phyloP scores from a whole-genome alignment of 2,888 invertebrate species.

The Bombylius major region DNA sequence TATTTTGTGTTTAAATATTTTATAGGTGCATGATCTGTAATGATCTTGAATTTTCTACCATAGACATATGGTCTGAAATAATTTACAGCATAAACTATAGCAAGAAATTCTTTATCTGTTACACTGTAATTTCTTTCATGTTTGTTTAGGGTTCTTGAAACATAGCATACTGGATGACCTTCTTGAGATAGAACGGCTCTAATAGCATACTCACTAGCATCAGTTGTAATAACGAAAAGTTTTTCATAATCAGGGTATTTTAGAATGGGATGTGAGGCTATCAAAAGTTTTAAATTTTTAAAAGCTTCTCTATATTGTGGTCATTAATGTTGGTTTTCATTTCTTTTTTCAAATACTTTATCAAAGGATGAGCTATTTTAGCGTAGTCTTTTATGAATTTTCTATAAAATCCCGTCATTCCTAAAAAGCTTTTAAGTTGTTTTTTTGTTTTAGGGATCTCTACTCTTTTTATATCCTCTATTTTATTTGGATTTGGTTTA shows the following conservation, averaged over 20 bases:
- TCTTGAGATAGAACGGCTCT: constrained; percentile 10
- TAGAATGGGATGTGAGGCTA: constrained; percentile 1
- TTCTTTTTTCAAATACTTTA: background rate
- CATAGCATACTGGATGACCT: background rate
- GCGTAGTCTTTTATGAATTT: constrained; percentile 9
- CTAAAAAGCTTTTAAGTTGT: background rate
- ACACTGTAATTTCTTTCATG: background rate
- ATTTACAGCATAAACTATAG: background rate
- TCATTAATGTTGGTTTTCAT: background rate
- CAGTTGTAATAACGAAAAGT: constrained; percentile 3
- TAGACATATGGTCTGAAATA: constrained; percentile 7
- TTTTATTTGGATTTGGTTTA: no score
- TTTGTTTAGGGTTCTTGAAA: background rate
- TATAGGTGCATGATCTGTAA: constrained; percentile 2
- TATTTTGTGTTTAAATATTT: constrained; percentile 7
- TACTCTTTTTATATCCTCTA: no score
- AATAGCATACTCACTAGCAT: constrained; percentile 5
- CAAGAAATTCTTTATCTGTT: background rate
- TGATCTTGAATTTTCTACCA: background rate
- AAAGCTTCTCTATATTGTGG: constrained; percentile 6
- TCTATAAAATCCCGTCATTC: background rate
- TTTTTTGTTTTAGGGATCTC: no score
- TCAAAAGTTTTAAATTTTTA: constrained; percentile 3
- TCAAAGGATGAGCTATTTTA: background rate
- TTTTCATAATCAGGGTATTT: constrained; percentile 3